These are phyloP conservation scores for Dipodomys spectabilis DNA, from an alignment of 2,113 vertebrate genomes.

Conservation along the genomic window DNA sequence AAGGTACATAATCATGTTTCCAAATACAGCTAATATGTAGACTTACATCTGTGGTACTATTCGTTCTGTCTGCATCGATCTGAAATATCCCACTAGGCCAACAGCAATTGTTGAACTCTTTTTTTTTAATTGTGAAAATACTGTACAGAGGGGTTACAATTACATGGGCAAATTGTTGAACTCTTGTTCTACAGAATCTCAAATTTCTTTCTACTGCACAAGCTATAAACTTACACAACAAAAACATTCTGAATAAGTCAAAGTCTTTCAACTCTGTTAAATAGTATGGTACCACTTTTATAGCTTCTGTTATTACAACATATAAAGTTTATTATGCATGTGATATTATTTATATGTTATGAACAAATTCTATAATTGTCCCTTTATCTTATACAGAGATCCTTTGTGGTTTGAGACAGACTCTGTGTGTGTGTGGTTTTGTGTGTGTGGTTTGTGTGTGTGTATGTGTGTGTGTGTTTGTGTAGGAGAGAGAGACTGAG, in stretches of 20 bases:
- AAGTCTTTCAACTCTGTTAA: constrained; percentile 4
- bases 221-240: background rate
- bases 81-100: background rate
- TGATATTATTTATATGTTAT: constrained; percentile 30
- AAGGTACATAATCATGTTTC: background rate
- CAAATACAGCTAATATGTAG: background rate
- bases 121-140: too few relatives aligned
- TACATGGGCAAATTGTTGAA: background rate
- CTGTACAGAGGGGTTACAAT: too few relatives aligned
- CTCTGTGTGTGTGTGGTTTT: background rate
- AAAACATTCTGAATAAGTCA: constrained; percentile 16
- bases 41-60: background rate
- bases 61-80: constrained; percentile 1
- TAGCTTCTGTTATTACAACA: constrained; percentile 13
- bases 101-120: background rate
- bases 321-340: constrained; percentile 2
- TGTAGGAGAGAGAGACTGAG: background rate
- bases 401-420: background rate
- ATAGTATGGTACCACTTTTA: background rate
- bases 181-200: background rate
- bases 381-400: background rate
- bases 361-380: constrained; percentile 18
- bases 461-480: background rate
- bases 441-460: background rate
- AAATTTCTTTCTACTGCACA: background rate